A percentile compares a stretch with the other conserved stretches of the same genome.
These are phyloP conservation scores for Porites lobata DNA, from an alignment of 92 coral and sea anemone species.

Conservation along the genomic window DNA sequence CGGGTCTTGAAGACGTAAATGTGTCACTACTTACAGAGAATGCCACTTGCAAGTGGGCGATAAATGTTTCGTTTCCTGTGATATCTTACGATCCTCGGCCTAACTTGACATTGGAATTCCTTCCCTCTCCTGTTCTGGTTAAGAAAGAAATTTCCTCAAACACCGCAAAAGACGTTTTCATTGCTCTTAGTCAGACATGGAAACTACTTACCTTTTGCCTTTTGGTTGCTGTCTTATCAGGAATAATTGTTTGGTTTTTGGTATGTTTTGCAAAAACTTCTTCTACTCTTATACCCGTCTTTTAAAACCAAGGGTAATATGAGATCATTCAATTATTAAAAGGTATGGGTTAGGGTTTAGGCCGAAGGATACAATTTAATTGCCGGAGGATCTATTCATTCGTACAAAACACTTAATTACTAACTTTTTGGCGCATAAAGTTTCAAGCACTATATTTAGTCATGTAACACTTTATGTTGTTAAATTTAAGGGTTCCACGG, in stretches of 20 bases:
- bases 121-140: neutral
- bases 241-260: slow-evolving; percentile 26
- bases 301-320: no score
- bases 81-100: neutral
- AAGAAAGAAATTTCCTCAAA: neutral
- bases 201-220: slow-evolving; percentile 4
- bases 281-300: neutral
- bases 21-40: neutral
- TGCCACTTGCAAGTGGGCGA: neutral
- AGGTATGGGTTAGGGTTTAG: no score
- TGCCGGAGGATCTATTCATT: no score
- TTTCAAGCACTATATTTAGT: no score
- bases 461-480: no score
- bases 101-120: neutral
- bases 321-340: no score
- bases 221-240: neutral
- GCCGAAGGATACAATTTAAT: no score
- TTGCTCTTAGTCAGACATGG: no score
- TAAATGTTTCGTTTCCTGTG: neutral
- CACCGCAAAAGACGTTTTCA: no score
- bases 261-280: neutral
- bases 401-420: no score
- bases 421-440: no score
- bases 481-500: no score
- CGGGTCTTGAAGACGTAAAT: neutral